Evolutionary conservation across 2,797 vertebrate genomes (phyloP).

Genomic region (Falco cherrug): DNA sequence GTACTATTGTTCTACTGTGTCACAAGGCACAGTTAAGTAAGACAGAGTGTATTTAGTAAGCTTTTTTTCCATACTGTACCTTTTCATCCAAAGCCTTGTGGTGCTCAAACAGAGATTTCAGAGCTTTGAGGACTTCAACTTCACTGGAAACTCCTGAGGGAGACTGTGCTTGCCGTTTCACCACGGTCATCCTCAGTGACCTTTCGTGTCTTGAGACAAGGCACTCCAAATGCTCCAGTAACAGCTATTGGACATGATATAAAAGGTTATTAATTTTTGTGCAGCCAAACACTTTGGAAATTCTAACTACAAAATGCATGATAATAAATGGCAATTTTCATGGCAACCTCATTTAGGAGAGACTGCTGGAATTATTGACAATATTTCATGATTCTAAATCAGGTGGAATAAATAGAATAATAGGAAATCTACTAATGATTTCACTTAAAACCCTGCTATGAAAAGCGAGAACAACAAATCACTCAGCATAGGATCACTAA

Average conservation of each 20-base stretch:
- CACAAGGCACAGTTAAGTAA: neutral
- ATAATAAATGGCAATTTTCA: neutral
- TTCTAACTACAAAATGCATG: neutral
- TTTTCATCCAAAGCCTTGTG: constrained; percentile 99
- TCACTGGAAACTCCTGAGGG: constrained; percentile 98
- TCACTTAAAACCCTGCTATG: neutral
- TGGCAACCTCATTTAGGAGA: neutral
- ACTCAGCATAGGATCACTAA: neutral
- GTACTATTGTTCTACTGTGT: neutral
- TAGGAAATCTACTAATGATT: neutral
- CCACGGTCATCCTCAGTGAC: constrained; percentile 97
- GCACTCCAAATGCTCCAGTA: constrained; percentile 98
- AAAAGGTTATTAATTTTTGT: constrained; percentile 32
- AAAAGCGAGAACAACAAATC: neutral
- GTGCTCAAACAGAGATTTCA: constrained; percentile 99
- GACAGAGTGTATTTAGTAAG: neutral
- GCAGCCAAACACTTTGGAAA: neutral
- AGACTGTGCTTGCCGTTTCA: constrained; percentile 97
- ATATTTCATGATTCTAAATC: neutral
- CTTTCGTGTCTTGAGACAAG: constrained; percentile 97
- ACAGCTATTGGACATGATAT: constrained; percentile 80
- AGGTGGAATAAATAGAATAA: neutral
- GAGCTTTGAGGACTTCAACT: constrained; percentile 98
- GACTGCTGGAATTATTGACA: neutral
- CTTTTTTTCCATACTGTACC: constrained; percentile 76